These are phyloP conservation scores for Epinephelus malabaricus DNA, from an alignment of 2,797 vertebrate species.

Conservation along the genomic window DNA sequence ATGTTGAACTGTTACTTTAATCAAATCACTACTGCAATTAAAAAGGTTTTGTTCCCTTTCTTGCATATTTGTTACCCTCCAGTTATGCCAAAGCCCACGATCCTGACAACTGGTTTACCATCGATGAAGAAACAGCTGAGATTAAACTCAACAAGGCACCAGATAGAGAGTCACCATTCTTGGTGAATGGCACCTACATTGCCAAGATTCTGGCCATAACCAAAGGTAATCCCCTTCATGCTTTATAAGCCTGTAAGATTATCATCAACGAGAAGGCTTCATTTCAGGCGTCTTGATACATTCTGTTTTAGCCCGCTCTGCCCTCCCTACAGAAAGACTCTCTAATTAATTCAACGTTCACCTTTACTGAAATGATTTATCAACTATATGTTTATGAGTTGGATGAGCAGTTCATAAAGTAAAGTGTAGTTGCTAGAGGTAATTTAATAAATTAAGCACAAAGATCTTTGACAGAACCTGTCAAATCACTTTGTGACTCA, in stretches of 20 bases:
- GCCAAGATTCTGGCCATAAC: conserved; percentile 91
- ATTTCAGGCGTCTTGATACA: background rate
- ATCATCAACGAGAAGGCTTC: background rate
- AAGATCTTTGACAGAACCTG: conserved; percentile 36
- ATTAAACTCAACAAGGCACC: conserved; percentile 90
- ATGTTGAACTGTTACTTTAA: background rate
- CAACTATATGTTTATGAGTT: background rate
- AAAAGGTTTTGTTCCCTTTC: background rate
- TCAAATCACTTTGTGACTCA: background rate
- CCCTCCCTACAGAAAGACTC: background rate
- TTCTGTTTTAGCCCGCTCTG: background rate
- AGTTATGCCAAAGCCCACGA: conserved; percentile 92
- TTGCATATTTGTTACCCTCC: conserved; percentile 30
- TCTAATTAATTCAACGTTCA: background rate
- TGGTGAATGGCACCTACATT: conserved; percentile 92
- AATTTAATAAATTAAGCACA: background rate
- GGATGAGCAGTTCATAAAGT: background rate
- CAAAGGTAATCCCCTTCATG: conserved; percentile 84
- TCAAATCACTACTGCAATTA: background rate
- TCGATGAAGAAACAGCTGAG: conserved; percentile 90
- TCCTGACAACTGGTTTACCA: conserved; percentile 89
- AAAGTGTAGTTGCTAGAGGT: background rate
- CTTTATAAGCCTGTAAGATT: background rate
- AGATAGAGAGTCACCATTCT: conserved; percentile 90
- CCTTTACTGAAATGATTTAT: conserved; percentile 6